Evolutionary conservation across 2,888 invertebrate genomes (phyloP).

Genomic region (Hyposoter didymator): DNA sequence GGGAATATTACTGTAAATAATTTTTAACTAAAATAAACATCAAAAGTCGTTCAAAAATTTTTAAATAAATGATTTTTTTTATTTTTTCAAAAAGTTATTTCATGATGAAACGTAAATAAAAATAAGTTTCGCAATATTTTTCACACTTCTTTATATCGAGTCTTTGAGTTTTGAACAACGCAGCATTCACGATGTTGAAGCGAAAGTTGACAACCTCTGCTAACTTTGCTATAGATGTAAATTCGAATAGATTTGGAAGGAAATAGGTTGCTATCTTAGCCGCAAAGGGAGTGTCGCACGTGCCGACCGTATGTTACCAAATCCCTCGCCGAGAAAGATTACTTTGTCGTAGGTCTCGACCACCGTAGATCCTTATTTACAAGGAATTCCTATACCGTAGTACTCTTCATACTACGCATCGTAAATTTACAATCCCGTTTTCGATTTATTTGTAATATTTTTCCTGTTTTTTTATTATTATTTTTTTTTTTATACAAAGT

Average conservation of each 20-base stretch:
- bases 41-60: too few species aligned
- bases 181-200: background rate
- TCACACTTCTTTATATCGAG: background rate
- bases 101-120: too few species aligned
- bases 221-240: background rate
- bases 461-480: background rate
- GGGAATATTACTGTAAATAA: background rate
- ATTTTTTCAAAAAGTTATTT: too few species aligned
- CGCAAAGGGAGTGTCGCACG: constrained; percentile 74
- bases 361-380: constrained; percentile 28
- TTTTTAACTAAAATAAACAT: too few species aligned
- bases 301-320: constrained; percentile 78
- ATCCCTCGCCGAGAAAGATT: constrained; percentile 60
- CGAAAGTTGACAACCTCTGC: constrained; percentile 3
- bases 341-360: constrained; percentile 63
- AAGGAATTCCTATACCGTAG: background rate
- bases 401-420: background rate
- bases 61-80: too few species aligned
- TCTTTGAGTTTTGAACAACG: background rate
- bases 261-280: constrained; percentile 53
- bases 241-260: background rate
- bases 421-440: background rate
- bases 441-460: background rate
- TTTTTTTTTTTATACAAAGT: background rate
- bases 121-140: too few species aligned